Evolutionary conservation across 2,888 invertebrate species (phyloP).

Genomic region (Catocala fraxini): DNA sequence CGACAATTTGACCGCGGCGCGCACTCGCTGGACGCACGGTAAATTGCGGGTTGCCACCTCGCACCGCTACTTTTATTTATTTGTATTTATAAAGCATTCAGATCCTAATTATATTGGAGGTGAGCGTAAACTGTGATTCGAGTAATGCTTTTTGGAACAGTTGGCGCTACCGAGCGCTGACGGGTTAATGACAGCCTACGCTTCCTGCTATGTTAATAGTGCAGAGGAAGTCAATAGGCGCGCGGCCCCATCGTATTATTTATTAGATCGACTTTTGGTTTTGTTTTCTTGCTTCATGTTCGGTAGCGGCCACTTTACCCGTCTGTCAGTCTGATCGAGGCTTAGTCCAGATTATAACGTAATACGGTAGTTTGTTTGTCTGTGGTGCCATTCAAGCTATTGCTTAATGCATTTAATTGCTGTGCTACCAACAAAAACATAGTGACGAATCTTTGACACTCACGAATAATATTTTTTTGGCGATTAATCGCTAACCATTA

Average conservation of each 20-base stretch:
- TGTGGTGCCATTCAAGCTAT: constrained; percentile 74
- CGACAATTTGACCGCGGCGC: constrained; percentile 78
- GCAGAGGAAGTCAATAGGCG: constrained; percentile 79
- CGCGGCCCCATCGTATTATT: constrained; percentile 78
- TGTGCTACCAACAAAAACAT: constrained; percentile 60
- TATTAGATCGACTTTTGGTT: constrained; percentile 78
- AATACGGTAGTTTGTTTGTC: constrained; percentile 83
- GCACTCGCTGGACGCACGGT: constrained; percentile 67
- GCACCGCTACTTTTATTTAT: constrained; percentile 82
- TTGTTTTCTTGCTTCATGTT: constrained; percentile 71
- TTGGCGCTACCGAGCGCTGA: constrained; percentile 78
- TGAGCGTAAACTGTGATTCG: constrained; percentile 77
- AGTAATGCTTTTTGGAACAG: constrained; percentile 80
- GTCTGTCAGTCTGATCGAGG: constrained; percentile 77
- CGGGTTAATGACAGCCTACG: constrained; percentile 83
- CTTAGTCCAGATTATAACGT: constrained; percentile 84
- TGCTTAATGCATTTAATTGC: constrained; percentile 81
- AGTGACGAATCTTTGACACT: constrained; percentile 56
- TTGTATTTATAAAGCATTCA: constrained; percentile 83
- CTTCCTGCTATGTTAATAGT: constrained; percentile 86
- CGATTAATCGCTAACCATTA: constrained; percentile 49
- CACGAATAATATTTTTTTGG: constrained; percentile 49
- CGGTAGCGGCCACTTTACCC: constrained; percentile 79
- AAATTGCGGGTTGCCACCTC: constrained; percentile 85
- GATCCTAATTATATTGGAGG: constrained; percentile 80